Percentiles rank a stretch among this genome's conserved stretches.
Evolutionary conservation across 1,140 invertebrate species (phyloP).

Genomic region (Choristoneura fumiferana): DNA sequence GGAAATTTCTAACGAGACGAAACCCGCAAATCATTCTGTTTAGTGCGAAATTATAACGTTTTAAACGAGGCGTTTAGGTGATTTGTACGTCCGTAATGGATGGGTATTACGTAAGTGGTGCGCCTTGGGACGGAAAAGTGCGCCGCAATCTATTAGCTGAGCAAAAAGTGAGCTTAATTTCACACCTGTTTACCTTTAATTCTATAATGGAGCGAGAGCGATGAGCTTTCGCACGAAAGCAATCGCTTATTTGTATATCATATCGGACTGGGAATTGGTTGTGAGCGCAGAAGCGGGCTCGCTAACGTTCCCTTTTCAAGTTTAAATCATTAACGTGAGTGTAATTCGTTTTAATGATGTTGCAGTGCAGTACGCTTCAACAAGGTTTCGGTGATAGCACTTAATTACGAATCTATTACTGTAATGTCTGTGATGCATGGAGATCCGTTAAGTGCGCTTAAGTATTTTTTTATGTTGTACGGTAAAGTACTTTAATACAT

Average conservation of each 20-base stretch:
- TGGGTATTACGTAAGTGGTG: slow-evolving; percentile 59
- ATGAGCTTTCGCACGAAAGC: slow-evolving; percentile 45
- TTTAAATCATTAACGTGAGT: slow-evolving; percentile 15
- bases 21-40: slow-evolving; percentile 69
- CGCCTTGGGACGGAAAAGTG: slow-evolving; percentile 52
- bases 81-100: slow-evolving; percentile 61
- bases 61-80: slow-evolving; percentile 67
- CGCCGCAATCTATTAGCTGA: slow-evolving; percentile 63
- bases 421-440: too few relatives aligned
- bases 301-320: slow-evolving; percentile 9
- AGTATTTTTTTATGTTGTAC: too few relatives aligned
- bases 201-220: slow-evolving; percentile 61
- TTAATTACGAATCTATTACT: background rate
- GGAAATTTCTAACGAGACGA: slow-evolving; percentile 71
- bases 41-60: slow-evolving; percentile 75
- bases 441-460: too few relatives aligned
- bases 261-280: slow-evolving; percentile 12
- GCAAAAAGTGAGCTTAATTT: slow-evolving; percentile 74
- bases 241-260: slow-evolving; percentile 35
- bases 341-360: slow-evolving; percentile 8
- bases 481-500: too few relatives aligned
- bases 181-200: slow-evolving; percentile 75
- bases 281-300: background rate
- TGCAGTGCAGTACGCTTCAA: background rate
- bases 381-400: background rate